These are phyloP conservation scores for Platysternon megacephalum DNA, from an alignment of 2,113 vertebrate genomes.

Conservation along the genomic window DNA sequence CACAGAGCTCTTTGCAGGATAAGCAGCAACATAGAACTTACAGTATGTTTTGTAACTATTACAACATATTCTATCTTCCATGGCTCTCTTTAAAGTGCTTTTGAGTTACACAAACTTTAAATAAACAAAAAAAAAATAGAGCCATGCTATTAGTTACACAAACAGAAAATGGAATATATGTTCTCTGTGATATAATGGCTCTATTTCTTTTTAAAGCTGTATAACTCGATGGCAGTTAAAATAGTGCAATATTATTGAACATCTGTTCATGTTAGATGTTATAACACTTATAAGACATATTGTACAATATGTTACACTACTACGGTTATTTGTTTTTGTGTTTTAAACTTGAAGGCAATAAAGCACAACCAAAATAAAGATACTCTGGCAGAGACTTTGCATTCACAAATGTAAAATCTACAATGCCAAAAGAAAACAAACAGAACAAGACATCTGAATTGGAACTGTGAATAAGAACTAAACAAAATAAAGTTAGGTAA, in stretches of 20 bases:
- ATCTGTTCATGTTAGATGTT: conserved; percentile 2
- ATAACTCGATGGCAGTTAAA: conserved; percentile 29
- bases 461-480: conserved; percentile 54
- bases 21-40: not conserved
- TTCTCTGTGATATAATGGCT: not conserved
- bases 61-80: not conserved
- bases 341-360: conserved; percentile 48
- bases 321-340: conserved; percentile 46
- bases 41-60: not conserved
- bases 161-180: not conserved
- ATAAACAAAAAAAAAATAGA: not conserved
- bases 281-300: conserved; percentile 21
- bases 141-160: not conserved
- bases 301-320: not conserved
- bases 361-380: conserved; percentile 63
- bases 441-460: conserved; percentile 63
- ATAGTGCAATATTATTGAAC: conserved; percentile 28
- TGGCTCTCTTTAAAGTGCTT: not conserved
- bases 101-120: not conserved
- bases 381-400: conserved; percentile 50
- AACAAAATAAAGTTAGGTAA: conserved; percentile 74
- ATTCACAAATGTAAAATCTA: conserved; percentile 74
- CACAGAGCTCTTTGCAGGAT: not conserved
- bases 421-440: conserved; percentile 63
- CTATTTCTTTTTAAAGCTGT: not conserved